Evolutionary conservation across 1,140 invertebrate genomes (phyloP).

Genomic region (Rhynchophorus ferrugineus): DNA sequence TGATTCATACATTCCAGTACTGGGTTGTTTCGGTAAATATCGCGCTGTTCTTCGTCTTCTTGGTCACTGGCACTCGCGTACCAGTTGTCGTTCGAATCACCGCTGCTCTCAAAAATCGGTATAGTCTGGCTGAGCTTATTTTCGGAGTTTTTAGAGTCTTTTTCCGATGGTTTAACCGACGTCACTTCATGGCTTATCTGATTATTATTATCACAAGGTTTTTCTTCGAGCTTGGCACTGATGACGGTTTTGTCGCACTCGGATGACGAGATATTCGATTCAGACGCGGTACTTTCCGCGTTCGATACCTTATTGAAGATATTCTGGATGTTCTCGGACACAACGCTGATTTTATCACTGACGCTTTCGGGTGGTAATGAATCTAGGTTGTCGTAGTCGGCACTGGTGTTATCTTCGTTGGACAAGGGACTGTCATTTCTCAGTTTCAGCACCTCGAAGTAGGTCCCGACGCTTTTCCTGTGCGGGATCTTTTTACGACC

Average conservation of each 20-base stretch:
- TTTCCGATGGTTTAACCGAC: not conserved
- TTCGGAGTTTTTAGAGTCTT: slow-evolving; percentile 3
- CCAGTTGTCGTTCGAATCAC: slow-evolving; percentile 57
- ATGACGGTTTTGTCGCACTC: slow-evolving; percentile 26
- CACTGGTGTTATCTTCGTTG: slow-evolving; percentile 44
- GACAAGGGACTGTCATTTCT: slow-evolving; percentile 46
- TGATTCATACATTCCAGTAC: slow-evolving; percentile 71
- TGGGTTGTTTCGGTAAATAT: slow-evolving; percentile 63
- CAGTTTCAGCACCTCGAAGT: slow-evolving; percentile 44
- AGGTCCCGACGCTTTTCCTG: slow-evolving; percentile 46
- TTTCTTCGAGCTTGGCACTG: slow-evolving; percentile 19
- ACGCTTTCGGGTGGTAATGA: slow-evolving; percentile 47
- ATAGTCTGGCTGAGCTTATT: slow-evolving; percentile 34
- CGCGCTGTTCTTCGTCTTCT: slow-evolving; percentile 56
- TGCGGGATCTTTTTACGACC: slow-evolving; percentile 46
- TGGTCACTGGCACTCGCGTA: slow-evolving; percentile 60
- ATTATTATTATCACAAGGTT: slow-evolving; percentile 5
- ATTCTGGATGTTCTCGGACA: slow-evolving; percentile 48
- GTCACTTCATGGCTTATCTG: slow-evolving; percentile 8
- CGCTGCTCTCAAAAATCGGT: slow-evolving; percentile 38
- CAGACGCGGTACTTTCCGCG: slow-evolving; percentile 12
- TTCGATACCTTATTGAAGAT: slow-evolving; percentile 37
- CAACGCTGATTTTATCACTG: slow-evolving; percentile 48
- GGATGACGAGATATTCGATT: slow-evolving; percentile 20
- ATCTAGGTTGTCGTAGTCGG: slow-evolving; percentile 48